phyloP scores from a whole-genome alignment of 2,113 vertebrate genomes.

The Jaculus jaculus region DNA sequence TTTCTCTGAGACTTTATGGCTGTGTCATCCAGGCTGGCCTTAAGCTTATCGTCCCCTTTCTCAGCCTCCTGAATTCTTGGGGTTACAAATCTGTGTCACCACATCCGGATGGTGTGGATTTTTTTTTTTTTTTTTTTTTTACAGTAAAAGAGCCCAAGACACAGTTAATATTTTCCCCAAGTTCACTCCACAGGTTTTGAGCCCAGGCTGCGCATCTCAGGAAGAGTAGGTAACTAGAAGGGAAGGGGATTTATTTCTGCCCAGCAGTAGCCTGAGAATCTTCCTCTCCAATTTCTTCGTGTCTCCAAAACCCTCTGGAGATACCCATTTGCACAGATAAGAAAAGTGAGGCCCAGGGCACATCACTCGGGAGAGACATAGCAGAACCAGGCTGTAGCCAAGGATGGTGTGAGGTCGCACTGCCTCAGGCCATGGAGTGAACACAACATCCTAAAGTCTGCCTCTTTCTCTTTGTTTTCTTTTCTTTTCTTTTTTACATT shows the following conservation, averaged over 20 bases:
- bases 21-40: not conserved
- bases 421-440: accelerated
- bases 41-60: not conserved
- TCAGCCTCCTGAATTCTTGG: not conserved
- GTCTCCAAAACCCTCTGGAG: not conserved
- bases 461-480: not conserved
- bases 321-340: not conserved
- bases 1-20: not conserved
- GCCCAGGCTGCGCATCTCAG: not conserved
- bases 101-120: not conserved
- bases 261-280: not conserved
- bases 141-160: not conserved
- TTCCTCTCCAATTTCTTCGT: not conserved
- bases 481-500: not conserved
- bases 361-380: too few relatives aligned
- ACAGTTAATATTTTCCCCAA: not conserved
- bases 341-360: not conserved
- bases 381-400: not conserved
- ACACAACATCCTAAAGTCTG: not conserved
- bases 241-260: not conserved
- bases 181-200: not conserved
- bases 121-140: not conserved
- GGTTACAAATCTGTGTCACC: not conserved
- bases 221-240: not conserved
- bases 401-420: not conserved